Conservation (phyloP, 2,888 invertebrate species). For the Dilophus febrilis region DNA sequence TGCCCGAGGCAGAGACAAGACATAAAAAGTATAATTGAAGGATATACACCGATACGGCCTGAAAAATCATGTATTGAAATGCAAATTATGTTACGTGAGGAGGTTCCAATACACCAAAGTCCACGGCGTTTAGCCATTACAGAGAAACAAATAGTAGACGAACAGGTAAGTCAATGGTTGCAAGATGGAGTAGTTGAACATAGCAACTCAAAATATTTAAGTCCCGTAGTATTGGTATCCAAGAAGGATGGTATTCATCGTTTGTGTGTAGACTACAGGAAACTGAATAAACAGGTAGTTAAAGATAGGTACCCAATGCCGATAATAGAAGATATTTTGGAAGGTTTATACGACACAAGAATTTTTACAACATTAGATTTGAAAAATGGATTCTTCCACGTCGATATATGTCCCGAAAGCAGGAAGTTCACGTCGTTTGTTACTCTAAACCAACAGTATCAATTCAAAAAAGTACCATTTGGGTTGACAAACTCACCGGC, state of each 20-base stretch:
- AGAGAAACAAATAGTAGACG: no score
- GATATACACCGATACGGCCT: no score
- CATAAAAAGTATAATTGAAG: no score
- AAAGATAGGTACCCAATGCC: not conserved
- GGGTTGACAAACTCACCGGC: not conserved
- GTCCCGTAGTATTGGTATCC: not conserved
- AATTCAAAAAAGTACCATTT: not conserved
- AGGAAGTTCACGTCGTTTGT: not conserved
- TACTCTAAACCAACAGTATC: not conserved
- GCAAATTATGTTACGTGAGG: no score
- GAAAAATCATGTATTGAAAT: no score
- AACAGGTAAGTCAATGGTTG: no score
- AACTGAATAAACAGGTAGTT: not conserved
- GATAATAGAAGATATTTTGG: not conserved
- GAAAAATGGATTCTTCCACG: not conserved
- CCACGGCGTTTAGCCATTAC: no score
- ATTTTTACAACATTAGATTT: not conserved
- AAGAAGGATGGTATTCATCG: not conserved
- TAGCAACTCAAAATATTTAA: no score
- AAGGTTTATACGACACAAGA: not conserved
- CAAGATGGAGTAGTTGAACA: no score
- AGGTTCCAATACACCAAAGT: no score
- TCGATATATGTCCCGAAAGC: not conserved
- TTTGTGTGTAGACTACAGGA: not conserved
- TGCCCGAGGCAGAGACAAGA: no score